phyloP scores from a whole-genome alignment of 30 jellyfish, hydroid and myxozoan species.

The Turritopsis rubra region DNA sequence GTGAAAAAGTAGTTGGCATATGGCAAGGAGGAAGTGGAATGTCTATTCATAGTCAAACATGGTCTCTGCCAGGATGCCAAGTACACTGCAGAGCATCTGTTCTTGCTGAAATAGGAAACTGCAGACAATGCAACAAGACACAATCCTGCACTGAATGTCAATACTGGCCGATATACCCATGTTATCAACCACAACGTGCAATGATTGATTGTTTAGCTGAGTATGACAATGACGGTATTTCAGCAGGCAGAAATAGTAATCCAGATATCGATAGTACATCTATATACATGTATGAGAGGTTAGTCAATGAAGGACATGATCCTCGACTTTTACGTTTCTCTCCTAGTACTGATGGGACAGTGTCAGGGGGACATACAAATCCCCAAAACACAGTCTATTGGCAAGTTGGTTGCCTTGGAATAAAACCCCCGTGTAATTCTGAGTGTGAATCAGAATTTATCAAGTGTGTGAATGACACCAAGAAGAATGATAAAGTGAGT shows the following conservation, averaged over 20 bases:
- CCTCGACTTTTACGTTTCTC: neutral
- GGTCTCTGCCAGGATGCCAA: constrained; percentile 12
- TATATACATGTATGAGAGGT: neutral
- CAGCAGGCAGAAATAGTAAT: neutral
- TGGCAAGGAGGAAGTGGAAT: constrained; percentile 17
- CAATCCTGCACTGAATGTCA: constrained; percentile 1
- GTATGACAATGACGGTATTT: neutral
- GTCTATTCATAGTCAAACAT: neutral
- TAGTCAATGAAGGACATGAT: constrained; percentile 1
- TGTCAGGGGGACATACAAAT: neutral
- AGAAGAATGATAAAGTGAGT: neutral
- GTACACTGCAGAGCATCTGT: neutral
- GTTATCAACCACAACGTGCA: neutral
- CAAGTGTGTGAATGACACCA: neutral
- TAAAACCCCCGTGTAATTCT: neutral
- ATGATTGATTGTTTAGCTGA: constrained; percentile 10
- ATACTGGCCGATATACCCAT: constrained; percentile 12
- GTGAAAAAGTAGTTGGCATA: neutral
- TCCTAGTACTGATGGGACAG: neutral
- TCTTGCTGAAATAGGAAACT: neutral
- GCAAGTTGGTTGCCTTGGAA: constrained; percentile 6
- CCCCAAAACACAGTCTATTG: constrained; percentile 3
- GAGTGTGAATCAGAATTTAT: neutral
- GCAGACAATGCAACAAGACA: neutral
- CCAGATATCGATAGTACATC: neutral